Evolutionary conservation across 2,797 vertebrate species (phyloP).

Genomic region (Halcyon smyrnensis): DNA sequence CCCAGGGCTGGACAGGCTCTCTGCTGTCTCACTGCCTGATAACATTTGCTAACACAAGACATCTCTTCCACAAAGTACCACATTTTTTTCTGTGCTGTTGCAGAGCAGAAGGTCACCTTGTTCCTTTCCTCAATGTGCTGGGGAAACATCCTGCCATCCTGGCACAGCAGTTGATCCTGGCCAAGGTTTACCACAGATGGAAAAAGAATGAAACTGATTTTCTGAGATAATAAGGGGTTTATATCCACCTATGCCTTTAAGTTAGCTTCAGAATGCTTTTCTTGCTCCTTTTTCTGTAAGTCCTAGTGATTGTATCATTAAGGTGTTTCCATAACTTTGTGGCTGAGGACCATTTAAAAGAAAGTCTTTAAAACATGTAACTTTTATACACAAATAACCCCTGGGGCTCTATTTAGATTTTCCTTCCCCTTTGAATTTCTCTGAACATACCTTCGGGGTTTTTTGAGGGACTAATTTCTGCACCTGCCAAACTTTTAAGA

Average conservation of each 20-base stretch:
- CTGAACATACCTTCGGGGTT: background rate
- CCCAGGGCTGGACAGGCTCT: background rate
- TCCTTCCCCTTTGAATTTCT: background rate
- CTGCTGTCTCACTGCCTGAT: background rate
- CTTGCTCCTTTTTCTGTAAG: background rate
- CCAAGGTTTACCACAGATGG: background rate
- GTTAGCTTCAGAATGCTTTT: conserved; percentile 8
- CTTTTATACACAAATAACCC: background rate
- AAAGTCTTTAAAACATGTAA: background rate
- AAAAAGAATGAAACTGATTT: background rate
- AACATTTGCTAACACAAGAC: background rate
- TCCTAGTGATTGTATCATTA: background rate
- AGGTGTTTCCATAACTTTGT: background rate
- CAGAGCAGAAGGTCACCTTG: background rate
- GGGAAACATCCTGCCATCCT: background rate
- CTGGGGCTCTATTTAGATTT: background rate
- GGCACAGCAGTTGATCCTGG: background rate
- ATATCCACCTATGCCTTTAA: background rate
- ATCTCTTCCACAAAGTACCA: background rate
- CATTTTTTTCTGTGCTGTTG: accelerated
- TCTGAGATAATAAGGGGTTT: background rate
- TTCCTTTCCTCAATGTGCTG: background rate
- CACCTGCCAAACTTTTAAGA: conserved; percentile 19
- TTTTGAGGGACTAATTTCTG: conserved; percentile 9
- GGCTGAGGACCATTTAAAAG: background rate